phyloP scores from a whole-genome alignment of 1,140 invertebrate genomes.

The Solen grandis region DNA sequence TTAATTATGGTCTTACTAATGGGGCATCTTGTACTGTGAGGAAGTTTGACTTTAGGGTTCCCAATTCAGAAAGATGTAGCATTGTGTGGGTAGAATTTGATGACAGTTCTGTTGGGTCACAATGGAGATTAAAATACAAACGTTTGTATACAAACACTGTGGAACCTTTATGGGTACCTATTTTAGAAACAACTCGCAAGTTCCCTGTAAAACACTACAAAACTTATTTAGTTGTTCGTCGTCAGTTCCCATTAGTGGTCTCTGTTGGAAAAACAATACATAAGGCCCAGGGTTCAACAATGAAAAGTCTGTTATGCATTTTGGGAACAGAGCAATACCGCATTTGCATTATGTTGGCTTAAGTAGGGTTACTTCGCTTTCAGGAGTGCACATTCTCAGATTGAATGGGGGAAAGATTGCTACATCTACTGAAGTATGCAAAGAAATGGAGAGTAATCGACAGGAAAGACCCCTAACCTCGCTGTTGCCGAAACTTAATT shows the following conservation, averaged over 20 bases:
- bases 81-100: conserved; percentile 59
- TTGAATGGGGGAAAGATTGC: conserved; percentile 24
- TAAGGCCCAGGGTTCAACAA: conserved; percentile 44
- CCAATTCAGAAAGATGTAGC: conserved; percentile 31
- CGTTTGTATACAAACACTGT: conserved; percentile 16
- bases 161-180: conserved; percentile 9
- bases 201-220: conserved; percentile 35
- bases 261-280: conserved; percentile 50
- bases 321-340: conserved; percentile 12
- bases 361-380: conserved; percentile 42
- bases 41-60: conserved; percentile 50
- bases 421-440: conserved; percentile 27
- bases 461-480: conserved; percentile 1
- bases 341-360: conserved; percentile 48
- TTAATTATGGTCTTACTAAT: conserved; percentile 50
- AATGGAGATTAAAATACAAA: conserved; percentile 26
- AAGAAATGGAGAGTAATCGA: conserved; percentile 31
- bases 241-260: conserved; percentile 32
- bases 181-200: conserved; percentile 12
- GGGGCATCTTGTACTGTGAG: conserved; percentile 56
- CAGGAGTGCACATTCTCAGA: background rate
- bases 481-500: background rate
- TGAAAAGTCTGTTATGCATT: conserved; percentile 26
- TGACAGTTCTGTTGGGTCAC: conserved; percentile 8
- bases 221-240: conserved; percentile 25